A percentile compares a stretch with the other conserved stretches of the same genome.
These are phyloP conservation scores for Heptranchias perlo DNA, from an alignment of 2,113 vertebrate species.

Conservation along the genomic window DNA sequence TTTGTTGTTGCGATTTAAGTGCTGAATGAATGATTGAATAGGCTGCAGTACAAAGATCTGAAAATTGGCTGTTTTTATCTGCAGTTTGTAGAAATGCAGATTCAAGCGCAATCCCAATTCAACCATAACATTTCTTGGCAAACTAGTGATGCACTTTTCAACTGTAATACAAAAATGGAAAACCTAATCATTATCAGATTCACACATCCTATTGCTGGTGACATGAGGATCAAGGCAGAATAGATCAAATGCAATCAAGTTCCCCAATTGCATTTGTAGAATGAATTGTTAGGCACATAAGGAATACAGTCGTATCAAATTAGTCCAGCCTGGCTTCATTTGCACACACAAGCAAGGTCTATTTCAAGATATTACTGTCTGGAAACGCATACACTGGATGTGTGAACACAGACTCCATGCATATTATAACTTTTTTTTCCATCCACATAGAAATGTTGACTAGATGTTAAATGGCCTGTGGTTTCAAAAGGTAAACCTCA, in stretches of 20 bases:
- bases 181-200: slow-evolving; percentile 13
- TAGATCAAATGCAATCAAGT: slow-evolving; percentile 25
- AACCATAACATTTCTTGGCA: slow-evolving; percentile 23
- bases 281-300: background rate
- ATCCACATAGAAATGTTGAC: background rate
- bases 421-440: background rate
- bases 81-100: background rate
- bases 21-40: slow-evolving; percentile 28
- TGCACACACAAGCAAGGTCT: background rate
- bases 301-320: background rate
- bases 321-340: background rate
- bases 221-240: background rate
- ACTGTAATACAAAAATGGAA: background rate
- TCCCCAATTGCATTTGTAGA: slow-evolving; percentile 15
- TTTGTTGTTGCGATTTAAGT: slow-evolving; percentile 4
- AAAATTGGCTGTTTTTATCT: background rate
- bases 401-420: background rate
- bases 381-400: background rate
- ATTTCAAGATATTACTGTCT: background rate
- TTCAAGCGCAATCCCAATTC: slow-evolving; percentile 29
- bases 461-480: background rate
- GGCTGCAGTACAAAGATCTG: background rate
- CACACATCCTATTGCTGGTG: background rate
- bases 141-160: background rate
- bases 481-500: background rate